These are phyloP conservation scores for Clepsis dumicolana DNA, from an alignment of 2,888 invertebrate genomes.

Conservation along the genomic window DNA sequence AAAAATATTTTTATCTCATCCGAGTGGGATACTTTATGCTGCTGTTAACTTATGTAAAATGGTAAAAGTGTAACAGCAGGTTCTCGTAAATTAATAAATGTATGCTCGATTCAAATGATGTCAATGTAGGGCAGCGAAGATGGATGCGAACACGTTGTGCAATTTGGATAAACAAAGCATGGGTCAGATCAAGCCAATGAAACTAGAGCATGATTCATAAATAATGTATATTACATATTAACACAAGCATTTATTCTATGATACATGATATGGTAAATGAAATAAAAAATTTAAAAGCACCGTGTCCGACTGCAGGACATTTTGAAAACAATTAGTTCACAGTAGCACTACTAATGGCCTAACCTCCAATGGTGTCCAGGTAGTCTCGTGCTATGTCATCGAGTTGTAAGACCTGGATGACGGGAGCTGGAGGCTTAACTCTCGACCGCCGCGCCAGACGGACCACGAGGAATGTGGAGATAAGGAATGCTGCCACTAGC, in stretches of 20 bases:
- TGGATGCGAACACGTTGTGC: slow-evolving; percentile 5
- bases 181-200: slow-evolving; percentile 38
- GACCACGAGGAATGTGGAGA: slow-evolving; percentile 66
- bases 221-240: slow-evolving; percentile 28
- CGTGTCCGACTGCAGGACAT: slow-evolving; percentile 37
- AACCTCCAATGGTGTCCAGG: slow-evolving; percentile 75
- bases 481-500: slow-evolving; percentile 68
- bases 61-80: too few relatives aligned
- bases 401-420: slow-evolving; percentile 78
- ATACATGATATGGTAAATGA: slow-evolving; percentile 41
- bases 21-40: neutral
- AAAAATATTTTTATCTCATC: neutral
- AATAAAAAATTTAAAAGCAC: slow-evolving; percentile 32
- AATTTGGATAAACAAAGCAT: slow-evolving; percentile 18
- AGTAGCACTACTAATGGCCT: slow-evolving; percentile 43
- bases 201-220: slow-evolving; percentile 43
- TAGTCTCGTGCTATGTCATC: slow-evolving; percentile 79
- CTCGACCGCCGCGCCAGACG: slow-evolving; percentile 66
- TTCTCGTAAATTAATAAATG: neutral
- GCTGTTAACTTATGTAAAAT: too few relatives aligned
- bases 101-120: neutral
- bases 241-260: slow-evolving; percentile 34
- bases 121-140: neutral
- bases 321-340: slow-evolving; percentile 23
- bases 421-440: slow-evolving; percentile 66